A percentile compares a stretch with the other conserved stretches of the same genome.
Conservation (phyloP, 1,140 invertebrate species). For the Leptinotarsa lineolata region DNA sequence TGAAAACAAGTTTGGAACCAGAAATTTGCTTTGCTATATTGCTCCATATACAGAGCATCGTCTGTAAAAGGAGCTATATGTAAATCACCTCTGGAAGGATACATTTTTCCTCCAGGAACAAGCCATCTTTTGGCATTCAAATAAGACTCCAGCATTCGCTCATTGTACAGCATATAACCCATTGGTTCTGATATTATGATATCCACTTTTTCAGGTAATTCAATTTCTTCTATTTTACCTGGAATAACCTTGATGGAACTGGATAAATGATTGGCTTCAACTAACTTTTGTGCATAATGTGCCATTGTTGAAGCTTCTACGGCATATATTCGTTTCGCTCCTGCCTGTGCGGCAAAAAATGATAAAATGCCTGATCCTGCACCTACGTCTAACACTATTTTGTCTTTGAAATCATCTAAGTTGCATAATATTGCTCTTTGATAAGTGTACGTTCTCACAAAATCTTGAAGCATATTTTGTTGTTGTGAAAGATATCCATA, state of each 20-base stretch:
- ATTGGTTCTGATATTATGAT: conserved; percentile 99
- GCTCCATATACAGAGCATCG: conserved; percentile 97
- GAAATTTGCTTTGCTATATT: conserved; percentile 98
- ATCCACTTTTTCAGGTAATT: conserved; percentile 92
- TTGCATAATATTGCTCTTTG: conserved; percentile 96
- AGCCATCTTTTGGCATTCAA: conserved; percentile 99
- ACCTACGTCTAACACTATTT: conserved; percentile 95
- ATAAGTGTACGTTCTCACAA: conserved; percentile 97
- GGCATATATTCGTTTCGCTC: conserved; percentile 95
- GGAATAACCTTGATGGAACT: conserved; percentile 90
- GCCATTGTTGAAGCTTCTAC: conserved; percentile 99
- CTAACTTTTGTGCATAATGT: conserved; percentile 90
- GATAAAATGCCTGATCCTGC: conserved; percentile 97
- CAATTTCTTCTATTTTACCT: conserved; percentile 98
- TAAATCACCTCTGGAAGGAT: conserved; percentile 92
- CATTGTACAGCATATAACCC: conserved; percentile 99
- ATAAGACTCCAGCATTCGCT: conserved; percentile 98
- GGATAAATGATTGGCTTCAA: conserved; percentile 86
- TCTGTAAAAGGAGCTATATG: conserved; percentile 99
- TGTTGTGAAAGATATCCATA: conserved; percentile 99
- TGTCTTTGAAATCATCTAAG: conserved; percentile 88
- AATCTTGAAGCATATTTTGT: conserved; percentile 99
- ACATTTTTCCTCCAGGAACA: conserved; percentile 91
- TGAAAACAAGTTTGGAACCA: conserved; percentile 99
- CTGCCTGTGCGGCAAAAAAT: conserved; percentile 98